Evolutionary conservation across 2,113 vertebrate genomes (phyloP), one percentile per base, ranked within the genome.

Genomic region (Corydoras sp.): DNA sequence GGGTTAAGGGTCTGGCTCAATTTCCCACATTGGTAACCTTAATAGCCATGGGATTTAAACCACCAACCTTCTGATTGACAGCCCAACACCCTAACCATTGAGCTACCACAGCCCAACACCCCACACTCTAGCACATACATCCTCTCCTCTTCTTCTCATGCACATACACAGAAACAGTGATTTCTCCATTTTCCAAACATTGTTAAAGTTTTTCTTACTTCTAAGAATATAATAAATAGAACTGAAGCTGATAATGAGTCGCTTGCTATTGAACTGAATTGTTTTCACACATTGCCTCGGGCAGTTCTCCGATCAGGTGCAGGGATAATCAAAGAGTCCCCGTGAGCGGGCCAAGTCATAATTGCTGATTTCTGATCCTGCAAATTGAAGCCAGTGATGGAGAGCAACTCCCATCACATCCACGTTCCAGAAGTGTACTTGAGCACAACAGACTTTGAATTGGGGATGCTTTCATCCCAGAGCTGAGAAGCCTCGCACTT

Each of bases 301-400:
- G 72, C 65, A 7, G 55, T 49, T 56, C 64, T 49, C 18, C 70
- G 67, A 74, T 66, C 62, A 70, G 62, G 29, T 50, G 53, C 30
- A 56, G 32, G 4, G 56, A 68, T 65, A 64, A 73, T 71, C 65
- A 65, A 51, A 31, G 67, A 50, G 71, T 76, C 64, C 54, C 75
- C 18, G 43, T 5, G 60, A 73, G 64, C 69, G 66, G 69, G 62
- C 50, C 49, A 62, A 32, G 50, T 73, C 24, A 43, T 80, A 76
- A 75, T 76, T 77, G 77, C 70, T 75, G 71, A 77, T 73, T 76
- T 75, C 71, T 75, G 78, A 76, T 74, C 76, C 68, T 74, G 68
- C 65, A 78, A 80, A 72, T 74, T 82, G 76, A 76, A 74, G 58
- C 54, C 58, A 43, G 70, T 61, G 66, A 72, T 68, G 35, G 50